A percentile compares a stretch with the other conserved stretches of the same genome.
phyloP scores from a whole-genome alignment of 2,888 invertebrate species.

The Thysanoteuthis rhombus region DNA sequence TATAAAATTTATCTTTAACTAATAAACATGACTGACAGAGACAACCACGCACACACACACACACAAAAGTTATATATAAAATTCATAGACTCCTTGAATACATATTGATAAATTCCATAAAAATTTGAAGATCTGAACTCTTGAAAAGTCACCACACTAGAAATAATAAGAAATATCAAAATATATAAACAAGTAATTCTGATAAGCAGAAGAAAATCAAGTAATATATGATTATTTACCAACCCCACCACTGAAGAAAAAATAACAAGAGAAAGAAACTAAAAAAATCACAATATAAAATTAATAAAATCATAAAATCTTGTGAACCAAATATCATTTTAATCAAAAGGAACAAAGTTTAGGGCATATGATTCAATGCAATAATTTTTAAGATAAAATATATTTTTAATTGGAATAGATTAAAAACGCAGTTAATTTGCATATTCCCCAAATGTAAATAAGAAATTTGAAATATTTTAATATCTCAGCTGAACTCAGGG shows the following conservation, averaged over 20 bases:
- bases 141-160: not conserved
- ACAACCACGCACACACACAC: too few species aligned
- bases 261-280: not conserved
- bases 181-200: not conserved
- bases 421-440: not conserved
- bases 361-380: not conserved
- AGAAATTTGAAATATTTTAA: constrained; percentile 12
- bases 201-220: not conserved
- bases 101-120: not conserved
- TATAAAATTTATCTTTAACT: not conserved
- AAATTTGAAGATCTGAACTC: not conserved
- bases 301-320: not conserved
- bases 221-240: not conserved
- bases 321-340: not conserved
- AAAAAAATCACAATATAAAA: not conserved
- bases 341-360: not conserved
- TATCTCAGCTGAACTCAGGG: not conserved
- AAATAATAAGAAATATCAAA: not conserved
- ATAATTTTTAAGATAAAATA: constrained; percentile 12
- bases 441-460: not conserved
- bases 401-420: constrained; percentile 12
- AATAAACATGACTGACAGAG: not conserved
- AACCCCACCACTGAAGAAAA: not conserved
- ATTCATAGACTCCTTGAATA: not conserved
- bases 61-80: not conserved